Percentiles rank a stretch among this genome's conserved stretches.
Evolutionary conservation across 2,888 invertebrate genomes (phyloP).

Genomic region (Phorcus lineatus): DNA sequence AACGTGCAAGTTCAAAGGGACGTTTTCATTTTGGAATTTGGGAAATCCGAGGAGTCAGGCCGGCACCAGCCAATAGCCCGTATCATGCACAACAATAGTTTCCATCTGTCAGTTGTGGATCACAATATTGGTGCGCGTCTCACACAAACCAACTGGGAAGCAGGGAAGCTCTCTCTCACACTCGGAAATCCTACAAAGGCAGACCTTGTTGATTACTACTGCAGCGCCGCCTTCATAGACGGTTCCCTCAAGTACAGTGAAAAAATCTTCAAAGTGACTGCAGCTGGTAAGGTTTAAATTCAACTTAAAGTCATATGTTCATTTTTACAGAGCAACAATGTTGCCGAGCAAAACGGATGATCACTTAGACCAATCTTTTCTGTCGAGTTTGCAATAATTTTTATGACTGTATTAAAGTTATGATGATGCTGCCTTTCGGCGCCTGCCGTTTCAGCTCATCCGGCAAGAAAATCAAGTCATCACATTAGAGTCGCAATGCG

Average conservation of each 20-base stretch:
- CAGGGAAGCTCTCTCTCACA: neutral
- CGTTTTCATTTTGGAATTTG: neutral
- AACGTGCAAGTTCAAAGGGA: neutral
- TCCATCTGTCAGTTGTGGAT: neutral
- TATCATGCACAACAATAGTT: neutral
- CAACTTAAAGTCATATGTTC: no score
- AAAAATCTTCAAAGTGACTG: no score
- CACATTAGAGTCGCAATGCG: no score
- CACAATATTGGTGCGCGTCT: neutral
- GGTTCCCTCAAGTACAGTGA: neutral
- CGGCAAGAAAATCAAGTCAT: no score
- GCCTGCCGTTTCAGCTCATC: no score
- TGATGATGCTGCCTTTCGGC: no score
- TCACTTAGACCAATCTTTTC: no score
- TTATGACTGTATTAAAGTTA: no score
- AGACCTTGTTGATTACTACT: neutral
- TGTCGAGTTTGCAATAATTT: no score
- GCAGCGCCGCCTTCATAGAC: neutral
- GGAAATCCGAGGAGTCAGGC: neutral
- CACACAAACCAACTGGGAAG: neutral
- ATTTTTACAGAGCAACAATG: no score
- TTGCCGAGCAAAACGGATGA: no score
- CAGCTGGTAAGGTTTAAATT: no score
- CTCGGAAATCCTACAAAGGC: neutral
- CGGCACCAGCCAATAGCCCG: neutral